Conservation (phyloP, 2,797 vertebrate species). For the Coracias cyanogaster region DNA sequence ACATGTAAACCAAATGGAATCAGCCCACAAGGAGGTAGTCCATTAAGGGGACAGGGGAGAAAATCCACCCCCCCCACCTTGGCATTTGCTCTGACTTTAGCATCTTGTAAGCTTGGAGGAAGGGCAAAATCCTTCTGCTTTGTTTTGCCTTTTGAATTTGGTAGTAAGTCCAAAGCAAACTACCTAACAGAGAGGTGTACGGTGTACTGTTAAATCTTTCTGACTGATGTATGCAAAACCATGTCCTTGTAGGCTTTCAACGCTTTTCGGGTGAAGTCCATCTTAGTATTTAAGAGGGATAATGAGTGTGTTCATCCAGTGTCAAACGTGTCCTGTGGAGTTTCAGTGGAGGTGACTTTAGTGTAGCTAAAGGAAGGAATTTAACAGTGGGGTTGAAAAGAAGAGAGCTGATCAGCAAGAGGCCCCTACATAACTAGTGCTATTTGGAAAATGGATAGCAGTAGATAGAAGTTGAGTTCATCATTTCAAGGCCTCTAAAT, state of each 20-base stretch:
- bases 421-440: not conserved
- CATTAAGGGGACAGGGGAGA: not conserved
- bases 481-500: constrained; percentile 51
- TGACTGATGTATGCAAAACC: not conserved
- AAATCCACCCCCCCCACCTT: not conserved
- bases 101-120: not conserved
- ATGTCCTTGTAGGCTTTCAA: not conserved
- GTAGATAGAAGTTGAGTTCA: constrained; percentile 69
- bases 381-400: not conserved
- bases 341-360: not conserved
- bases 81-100: not conserved
- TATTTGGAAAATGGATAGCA: constrained; percentile 54
- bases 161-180: not conserved
- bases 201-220: not conserved
- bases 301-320: not conserved
- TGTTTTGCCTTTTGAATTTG: not conserved
- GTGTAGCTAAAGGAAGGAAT: not conserved
- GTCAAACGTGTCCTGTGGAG: not conserved
- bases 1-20: constrained; percentile 68
- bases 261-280: not conserved
- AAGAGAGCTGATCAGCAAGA: not conserved
- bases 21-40: constrained; percentile 53
- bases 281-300: not conserved
- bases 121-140: not conserved
- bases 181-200: not conserved